phyloP scores from a whole-genome alignment of 2,888 invertebrate genomes.

The Thysanoteuthis rhombus region DNA sequence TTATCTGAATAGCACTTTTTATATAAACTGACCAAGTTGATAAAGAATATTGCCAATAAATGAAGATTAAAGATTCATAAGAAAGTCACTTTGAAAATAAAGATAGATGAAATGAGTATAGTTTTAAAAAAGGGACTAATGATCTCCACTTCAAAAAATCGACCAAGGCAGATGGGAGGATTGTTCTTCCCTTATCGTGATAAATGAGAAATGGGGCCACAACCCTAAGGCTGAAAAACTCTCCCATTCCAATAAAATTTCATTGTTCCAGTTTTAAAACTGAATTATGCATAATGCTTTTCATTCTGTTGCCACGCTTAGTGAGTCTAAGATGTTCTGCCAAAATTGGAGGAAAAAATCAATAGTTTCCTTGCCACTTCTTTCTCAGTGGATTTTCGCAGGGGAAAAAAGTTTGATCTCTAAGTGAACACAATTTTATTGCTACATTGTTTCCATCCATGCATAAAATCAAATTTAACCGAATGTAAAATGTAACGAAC shows the following conservation, averaged over 20 bases:
- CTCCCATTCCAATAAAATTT: background rate
- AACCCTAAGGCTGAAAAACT: no score
- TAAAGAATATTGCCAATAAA: no score
- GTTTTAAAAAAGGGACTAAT: no score
- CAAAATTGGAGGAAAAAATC: background rate
- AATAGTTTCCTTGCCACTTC: background rate
- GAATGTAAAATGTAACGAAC: background rate
- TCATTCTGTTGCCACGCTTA: background rate
- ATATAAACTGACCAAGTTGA: no score
- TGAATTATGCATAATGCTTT: background rate
- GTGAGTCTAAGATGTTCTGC: background rate
- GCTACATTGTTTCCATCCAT: background rate
- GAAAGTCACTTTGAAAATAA: no score
- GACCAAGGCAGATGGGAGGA: no score
- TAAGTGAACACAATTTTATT: background rate
- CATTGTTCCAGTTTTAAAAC: background rate
- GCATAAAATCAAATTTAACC: background rate
- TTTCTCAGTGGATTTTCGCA: background rate
- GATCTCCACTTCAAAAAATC: no score
- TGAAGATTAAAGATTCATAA: no score
- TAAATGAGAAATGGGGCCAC: no score
- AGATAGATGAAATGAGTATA: no score
- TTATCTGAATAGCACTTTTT: no score
- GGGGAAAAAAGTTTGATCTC: background rate
- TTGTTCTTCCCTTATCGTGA: no score